Evolutionary conservation across 2,113 vertebrate genomes (phyloP).

Genomic region (Willisornis vidua): DNA sequence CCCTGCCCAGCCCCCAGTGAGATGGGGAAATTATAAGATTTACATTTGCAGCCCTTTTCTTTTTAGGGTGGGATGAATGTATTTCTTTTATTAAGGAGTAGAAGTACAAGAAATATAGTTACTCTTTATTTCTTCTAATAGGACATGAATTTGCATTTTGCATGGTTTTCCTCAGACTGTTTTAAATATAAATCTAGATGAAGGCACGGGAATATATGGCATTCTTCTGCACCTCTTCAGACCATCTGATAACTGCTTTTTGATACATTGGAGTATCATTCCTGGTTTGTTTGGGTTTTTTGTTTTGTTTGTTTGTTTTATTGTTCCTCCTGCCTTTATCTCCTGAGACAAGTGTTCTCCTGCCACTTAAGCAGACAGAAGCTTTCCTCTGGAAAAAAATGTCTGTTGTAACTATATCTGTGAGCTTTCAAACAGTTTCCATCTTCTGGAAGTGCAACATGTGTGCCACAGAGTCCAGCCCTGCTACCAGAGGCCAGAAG

Average conservation of each 20-base stretch:
- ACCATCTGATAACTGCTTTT: background rate
- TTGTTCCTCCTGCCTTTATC: background rate
- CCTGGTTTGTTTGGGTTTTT: background rate
- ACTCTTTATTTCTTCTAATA: background rate
- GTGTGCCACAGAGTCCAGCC: background rate
- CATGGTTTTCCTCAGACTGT: background rate
- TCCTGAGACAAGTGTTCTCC: background rate
- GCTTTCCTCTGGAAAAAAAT: background rate
- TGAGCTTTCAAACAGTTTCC: background rate
- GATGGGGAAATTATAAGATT: background rate
- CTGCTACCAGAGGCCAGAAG: background rate
- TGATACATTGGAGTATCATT: background rate
- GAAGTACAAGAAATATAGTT: background rate
- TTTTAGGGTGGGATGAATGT: background rate
- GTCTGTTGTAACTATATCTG: background rate
- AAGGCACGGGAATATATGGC: background rate
- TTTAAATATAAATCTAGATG: background rate
- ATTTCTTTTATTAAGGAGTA: background rate
- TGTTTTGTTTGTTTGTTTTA: background rate
- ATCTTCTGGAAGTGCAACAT: background rate
- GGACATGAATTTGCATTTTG: background rate
- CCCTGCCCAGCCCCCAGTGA: background rate
- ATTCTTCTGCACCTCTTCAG: background rate
- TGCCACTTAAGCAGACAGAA: background rate
- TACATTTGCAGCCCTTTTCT: background rate